Percentiles rank a stretch among this genome's conserved stretches.
Conservation (phyloP, 2,797 vertebrate genomes). For the Gila robusta region DNA sequence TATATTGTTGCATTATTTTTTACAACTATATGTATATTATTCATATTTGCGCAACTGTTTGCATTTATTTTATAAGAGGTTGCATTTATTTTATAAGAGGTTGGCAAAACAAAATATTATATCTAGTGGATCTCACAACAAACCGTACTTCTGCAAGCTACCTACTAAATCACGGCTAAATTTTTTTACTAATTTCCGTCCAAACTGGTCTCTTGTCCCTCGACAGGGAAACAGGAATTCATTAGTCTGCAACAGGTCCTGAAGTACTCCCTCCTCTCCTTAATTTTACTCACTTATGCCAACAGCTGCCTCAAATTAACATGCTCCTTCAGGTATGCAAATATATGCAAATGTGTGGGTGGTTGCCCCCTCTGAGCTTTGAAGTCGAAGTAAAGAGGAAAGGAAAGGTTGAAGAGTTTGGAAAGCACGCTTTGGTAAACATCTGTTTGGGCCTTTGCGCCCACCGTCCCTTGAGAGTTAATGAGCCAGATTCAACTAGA, state of each 20-base stretch:
- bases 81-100: neutral
- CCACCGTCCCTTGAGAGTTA: slow-evolving; percentile 19
- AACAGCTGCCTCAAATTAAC: slow-evolving; percentile 53
- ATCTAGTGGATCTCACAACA: neutral
- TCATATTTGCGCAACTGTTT: too few relatives aligned
- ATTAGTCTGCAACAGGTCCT: slow-evolving; percentile 24
- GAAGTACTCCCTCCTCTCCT: slow-evolving; percentile 28
- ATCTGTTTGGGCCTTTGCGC: slow-evolving; percentile 42
- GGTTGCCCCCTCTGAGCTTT: slow-evolving; percentile 8
- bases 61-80: neutral
- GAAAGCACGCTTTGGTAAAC: slow-evolving; percentile 26
- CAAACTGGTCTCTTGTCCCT: slow-evolving; percentile 28
- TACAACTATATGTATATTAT: too few relatives aligned
- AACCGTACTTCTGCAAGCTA: neutral
- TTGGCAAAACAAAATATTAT: neutral
- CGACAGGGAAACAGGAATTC: neutral
- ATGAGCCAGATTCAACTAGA: slow-evolving; percentile 25
- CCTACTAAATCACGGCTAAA: neutral
- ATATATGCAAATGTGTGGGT: slow-evolving; percentile 45
- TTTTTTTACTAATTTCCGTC: neutral
- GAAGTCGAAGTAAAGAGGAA: slow-evolving; percentile 28
- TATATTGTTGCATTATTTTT: too few relatives aligned
- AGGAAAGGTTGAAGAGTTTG: slow-evolving; percentile 22
- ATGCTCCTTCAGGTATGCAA: slow-evolving; percentile 46
- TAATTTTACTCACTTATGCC: slow-evolving; percentile 35